Evolutionary conservation across 2,797 vertebrate genomes (phyloP), one percentile per base, ranked within the genome.

Genomic region (Euphonia xanthogaster): DNA sequence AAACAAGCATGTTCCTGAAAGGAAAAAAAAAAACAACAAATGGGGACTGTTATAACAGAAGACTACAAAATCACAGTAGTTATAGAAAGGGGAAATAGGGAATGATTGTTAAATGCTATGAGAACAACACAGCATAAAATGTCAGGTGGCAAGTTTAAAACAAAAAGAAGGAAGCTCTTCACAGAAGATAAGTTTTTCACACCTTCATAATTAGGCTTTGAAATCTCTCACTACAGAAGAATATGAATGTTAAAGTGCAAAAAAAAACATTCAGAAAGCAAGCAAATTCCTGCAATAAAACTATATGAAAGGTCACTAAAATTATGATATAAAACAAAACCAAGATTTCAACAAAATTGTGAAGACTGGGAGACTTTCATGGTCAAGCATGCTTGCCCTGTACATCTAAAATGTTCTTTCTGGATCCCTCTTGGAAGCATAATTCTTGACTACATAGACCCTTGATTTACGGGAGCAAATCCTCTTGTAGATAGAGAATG

Each of bases 321-420:
- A 37, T 9, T 39, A 27, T 13, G 2, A 42, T 30, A 25, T 42
- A 62, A 37, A 19, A 0, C 1, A 12, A 4, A n/a, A 23, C 3
- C 6, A 66, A n/a, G 20, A 31, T 31, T 55, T 91, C 63, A 83
- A 16, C 14, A 55, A 60, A 76, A 14, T 40, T 90, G 6, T 45
- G 30, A 18, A 60, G 25, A 18, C 33, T 88, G 8, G 5, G 10
- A 77, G 17, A 71, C 6, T 74, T 62, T 67, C 11, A 31, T 17
- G 6, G 8, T 51, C 47, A 66, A 76, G 4, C 9, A 33, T n/a
- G 4, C 2, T 86, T 67, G 25, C 12, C 16, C 12, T 45, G 10
- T 35, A 68, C 15, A 67, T 75, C 24, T 77, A 35, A 77, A 86
- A 65, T 39, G 3, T 57, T 73, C 17, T 71, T 80, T 90, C 40